Base-by-base conservation (phyloP, 2,888 invertebrate species). In the Ecdyonurus torrentis region DNA sequence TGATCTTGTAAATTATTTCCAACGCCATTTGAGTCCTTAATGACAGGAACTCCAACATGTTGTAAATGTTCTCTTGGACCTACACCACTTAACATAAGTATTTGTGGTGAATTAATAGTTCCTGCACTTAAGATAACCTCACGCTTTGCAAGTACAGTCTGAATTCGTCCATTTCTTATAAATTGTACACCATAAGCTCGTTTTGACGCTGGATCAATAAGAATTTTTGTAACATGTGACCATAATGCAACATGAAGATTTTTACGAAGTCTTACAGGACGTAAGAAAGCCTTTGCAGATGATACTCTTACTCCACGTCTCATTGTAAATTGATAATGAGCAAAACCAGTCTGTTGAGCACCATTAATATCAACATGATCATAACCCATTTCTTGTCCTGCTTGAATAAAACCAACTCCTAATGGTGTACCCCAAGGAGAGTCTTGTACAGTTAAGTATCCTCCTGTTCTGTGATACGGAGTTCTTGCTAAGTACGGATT, bases 351-450 rank as follows among this genome's bases (percentile, higher is more conserved):
- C 73, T 93, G 93, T 69, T 88, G 82, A 0, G 81, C 87, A 0
- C 91, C 92, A 71, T 94, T 94, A 0, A 91, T 81, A 74, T 94
- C 94, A 1, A 86, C 73, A 63, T 91, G 83, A 63, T 91, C 89
- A 75, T 92, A 93, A 23, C 92, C 92, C 87, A 91, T 88, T 74
- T 93, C 92, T 72, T 90, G 85, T n/a, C 88, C 92, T 0, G 91
- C 92, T 77, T 92, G 88, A 1, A 93, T 75, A 69, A 92, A 89
- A 0, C 91, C 91, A 0, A 86, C 82, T 0, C 90, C 91, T 52
- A 93, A 74, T 0, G 93, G 92, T 0, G 91, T 91, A 71, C 86
- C 83, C 77, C 84, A 89, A 0, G 89, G 88, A 0, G 84, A 75
- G 69, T 89, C 88, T 76, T 89, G 87, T 0, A 89, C 82, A 0